A percentile compares a stretch with the other conserved stretches of the same genome.
phyloP scores from a whole-genome alignment of 2,113 vertebrate genomes.

The Eira barbara region DNA sequence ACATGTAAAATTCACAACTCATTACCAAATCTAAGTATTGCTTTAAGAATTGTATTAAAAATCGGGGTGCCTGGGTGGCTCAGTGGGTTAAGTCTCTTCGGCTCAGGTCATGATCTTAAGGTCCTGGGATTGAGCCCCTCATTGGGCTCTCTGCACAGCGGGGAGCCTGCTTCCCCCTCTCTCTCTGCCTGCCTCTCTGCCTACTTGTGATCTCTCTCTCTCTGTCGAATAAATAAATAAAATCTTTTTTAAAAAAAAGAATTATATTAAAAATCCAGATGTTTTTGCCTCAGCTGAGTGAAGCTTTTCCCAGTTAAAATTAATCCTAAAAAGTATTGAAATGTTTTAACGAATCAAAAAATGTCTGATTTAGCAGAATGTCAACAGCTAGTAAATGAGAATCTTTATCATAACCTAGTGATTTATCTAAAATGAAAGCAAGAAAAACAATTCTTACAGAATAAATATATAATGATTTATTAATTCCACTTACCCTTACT shows the following conservation, averaged over 20 bases:
- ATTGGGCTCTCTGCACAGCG: too few species aligned
- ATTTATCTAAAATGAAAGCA: neutral
- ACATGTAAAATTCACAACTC: neutral
- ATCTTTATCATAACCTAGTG: neutral
- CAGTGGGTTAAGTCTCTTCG: too few species aligned
- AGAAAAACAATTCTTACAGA: neutral
- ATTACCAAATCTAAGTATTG: neutral
- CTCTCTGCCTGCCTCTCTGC: too few species aligned
- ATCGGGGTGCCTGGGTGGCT: too few species aligned
- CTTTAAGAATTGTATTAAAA: neutral
- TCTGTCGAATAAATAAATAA: too few species aligned
- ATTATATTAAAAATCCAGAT: neutral
- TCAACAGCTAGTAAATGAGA: neutral
- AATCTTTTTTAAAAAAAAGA: neutral
- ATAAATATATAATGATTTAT: neutral
- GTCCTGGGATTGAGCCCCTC: too few species aligned
- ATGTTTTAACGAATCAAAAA: neutral
- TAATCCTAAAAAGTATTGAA: neutral
- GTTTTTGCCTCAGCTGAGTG: neutral
- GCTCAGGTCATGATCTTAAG: too few species aligned
- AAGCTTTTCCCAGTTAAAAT: slow-evolving; percentile 9
- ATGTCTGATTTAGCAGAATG: neutral
- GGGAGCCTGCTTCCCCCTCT: too few species aligned
- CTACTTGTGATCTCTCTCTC: too few species aligned
- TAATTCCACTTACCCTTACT: neutral